A percentile compares a stretch with the other conserved stretches of the same genome.
These are phyloP conservation scores for Scleropages formosus DNA, from an alignment of 2,797 vertebrate species.

Conservation along the genomic window DNA sequence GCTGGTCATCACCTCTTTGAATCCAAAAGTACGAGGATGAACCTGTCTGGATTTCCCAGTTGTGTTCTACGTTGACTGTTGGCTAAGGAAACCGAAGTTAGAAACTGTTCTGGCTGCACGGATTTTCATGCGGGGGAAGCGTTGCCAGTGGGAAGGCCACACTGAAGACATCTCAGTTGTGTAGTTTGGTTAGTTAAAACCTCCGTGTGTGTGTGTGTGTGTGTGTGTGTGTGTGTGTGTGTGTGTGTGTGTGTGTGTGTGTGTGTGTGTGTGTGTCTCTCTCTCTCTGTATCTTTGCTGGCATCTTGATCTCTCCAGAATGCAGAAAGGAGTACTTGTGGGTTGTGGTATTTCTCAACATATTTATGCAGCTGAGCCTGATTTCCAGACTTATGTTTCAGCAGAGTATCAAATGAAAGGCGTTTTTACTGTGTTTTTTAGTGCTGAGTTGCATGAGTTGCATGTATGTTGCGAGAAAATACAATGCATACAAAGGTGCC, in stretches of 20 bases:
- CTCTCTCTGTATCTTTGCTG: too few relatives aligned
- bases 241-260: too few relatives aligned
- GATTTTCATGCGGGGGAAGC: not conserved
- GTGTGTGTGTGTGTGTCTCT: too few relatives aligned
- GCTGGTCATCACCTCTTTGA: not conserved
- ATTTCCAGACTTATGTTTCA: conserved; percentile 4
- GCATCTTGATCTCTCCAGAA: too few relatives aligned
- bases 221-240: too few relatives aligned
- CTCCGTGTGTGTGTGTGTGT: too few relatives aligned
- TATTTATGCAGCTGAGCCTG: not conserved
- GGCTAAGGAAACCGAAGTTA: not conserved
- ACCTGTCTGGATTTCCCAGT: not conserved
- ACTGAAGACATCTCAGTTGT: not conserved
- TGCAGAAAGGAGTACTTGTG: too few relatives aligned
- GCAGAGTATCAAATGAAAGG: not conserved
- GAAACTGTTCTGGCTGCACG: too few relatives aligned
- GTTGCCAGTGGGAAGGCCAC: not conserved
- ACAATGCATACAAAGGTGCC: not conserved
- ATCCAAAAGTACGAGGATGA: not conserved
- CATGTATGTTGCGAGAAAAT: not conserved
- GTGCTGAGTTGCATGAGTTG: too few relatives aligned
- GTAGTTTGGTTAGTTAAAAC: not conserved
- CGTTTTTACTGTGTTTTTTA: not conserved
- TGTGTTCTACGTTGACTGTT: not conserved
- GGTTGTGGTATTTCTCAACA: too few relatives aligned